Percentiles rank a stretch among this genome's conserved stretches.
Conservation (phyloP, 2,113 vertebrate genomes). For the Callipepla californica region DNA sequence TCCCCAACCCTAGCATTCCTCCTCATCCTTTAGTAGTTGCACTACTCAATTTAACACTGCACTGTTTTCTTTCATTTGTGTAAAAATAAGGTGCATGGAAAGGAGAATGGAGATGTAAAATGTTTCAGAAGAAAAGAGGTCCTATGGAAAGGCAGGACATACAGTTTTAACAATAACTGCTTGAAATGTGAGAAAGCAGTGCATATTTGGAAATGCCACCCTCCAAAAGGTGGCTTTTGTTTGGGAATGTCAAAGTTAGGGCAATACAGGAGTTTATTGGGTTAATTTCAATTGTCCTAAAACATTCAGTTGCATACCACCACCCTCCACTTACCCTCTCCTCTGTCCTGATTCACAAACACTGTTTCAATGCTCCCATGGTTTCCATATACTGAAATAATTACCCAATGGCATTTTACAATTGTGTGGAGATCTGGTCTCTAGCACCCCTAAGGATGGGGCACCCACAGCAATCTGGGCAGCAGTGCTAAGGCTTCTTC, state of each 20-base stretch:
- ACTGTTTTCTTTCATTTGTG: neutral
- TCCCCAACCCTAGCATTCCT: neutral
- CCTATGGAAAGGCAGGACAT: neutral
- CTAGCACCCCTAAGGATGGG: neutral
- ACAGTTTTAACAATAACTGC: neutral
- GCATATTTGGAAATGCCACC: neutral
- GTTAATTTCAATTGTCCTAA: neutral
- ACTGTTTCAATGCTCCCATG: neutral
- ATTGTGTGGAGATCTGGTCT: neutral
- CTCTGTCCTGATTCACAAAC: neutral
- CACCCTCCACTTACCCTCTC: too few relatives aligned
- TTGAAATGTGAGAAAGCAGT: neutral
- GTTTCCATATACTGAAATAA: neutral
- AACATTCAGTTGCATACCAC: neutral
- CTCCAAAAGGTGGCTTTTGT: neutral
- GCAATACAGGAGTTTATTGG: neutral
- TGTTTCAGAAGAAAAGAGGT: neutral
- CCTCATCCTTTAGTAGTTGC: accelerated
- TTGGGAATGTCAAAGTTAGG: neutral
- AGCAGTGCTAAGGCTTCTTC: too few relatives aligned
- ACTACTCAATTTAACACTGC: neutral
- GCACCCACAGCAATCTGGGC: too few relatives aligned
- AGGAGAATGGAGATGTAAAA: neutral
- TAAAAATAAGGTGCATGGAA: neutral
- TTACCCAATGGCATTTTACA: neutral